Evolutionary conservation across 1,140 invertebrate genomes (phyloP).

Genomic region (Arctopsyche grandis): DNA sequence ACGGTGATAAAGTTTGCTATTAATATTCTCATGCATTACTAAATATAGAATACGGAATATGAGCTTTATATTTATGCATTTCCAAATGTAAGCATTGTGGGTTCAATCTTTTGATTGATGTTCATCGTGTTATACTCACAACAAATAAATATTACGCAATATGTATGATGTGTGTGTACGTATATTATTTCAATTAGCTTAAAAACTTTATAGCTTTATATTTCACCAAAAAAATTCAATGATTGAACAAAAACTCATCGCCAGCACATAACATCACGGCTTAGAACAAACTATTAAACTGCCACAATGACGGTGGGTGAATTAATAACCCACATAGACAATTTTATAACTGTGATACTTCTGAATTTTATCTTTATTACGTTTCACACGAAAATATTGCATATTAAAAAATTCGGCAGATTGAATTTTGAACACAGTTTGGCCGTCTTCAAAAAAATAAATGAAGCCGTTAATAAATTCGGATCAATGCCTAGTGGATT

Average conservation of each 20-base stretch:
- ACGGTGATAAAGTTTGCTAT: too few species aligned
- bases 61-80: background rate
- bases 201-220: too few species aligned
- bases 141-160: too few species aligned
- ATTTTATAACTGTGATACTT: background rate
- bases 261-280: background rate
- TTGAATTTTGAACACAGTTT: background rate
- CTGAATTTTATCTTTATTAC: constrained; percentile 12
- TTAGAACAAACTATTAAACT: background rate
- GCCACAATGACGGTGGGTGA: background rate
- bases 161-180: background rate
- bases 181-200: too few species aligned
- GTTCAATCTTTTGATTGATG: constrained; percentile 5
- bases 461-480: background rate
- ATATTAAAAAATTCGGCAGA: background rate
- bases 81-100: background rate
- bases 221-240: background rate
- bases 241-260: too few species aligned
- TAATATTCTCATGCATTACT: too few species aligned
- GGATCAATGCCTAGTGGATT: background rate
- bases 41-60: background rate
- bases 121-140: background rate
- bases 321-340: background rate
- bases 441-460: too few species aligned
- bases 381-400: background rate